Evolutionary conservation across 2,113 vertebrate genomes (phyloP).

Genomic region (Balaeniceps rex): DNA sequence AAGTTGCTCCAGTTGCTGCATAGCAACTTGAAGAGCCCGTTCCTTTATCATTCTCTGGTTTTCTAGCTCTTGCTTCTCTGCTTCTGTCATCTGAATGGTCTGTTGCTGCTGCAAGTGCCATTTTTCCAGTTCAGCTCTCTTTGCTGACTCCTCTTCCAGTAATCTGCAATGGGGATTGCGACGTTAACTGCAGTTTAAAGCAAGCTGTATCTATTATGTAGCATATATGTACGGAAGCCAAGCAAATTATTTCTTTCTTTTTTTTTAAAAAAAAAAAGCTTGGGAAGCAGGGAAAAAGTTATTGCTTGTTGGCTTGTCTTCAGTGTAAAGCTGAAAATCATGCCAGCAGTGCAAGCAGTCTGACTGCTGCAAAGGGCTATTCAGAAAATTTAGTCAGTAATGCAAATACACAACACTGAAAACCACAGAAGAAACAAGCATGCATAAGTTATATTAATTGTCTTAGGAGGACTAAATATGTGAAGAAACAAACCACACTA

Average conservation of each 20-base stretch:
- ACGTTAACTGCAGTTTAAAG: neutral
- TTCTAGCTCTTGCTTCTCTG: constrained; percentile 92
- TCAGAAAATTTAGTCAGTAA: constrained; percentile 19
- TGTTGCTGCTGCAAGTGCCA: constrained; percentile 90
- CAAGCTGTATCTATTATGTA: neutral
- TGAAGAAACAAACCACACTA: neutral
- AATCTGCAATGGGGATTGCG: constrained; percentile 67
- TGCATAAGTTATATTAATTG: neutral
- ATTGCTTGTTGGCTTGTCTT: neutral
- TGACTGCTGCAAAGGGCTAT: neutral
- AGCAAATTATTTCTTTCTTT: neutral
- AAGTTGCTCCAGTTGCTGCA: constrained; percentile 87
- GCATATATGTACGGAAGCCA: neutral
- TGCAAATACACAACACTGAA: neutral
- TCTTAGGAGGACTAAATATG: neutral
- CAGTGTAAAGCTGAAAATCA: neutral
- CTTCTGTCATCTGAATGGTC: constrained; percentile 87
- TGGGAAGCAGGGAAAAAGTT: neutral
- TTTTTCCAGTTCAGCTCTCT: constrained; percentile 88
- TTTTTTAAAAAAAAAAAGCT: neutral
- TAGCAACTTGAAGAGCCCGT: constrained; percentile 84
- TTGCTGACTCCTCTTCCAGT: constrained; percentile 89
- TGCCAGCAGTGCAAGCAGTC: neutral
- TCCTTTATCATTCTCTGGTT: constrained; percentile 85
- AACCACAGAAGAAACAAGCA: neutral